Conservation (phyloP, 1,140 invertebrate species). For the Drosophila pachea region DNA sequence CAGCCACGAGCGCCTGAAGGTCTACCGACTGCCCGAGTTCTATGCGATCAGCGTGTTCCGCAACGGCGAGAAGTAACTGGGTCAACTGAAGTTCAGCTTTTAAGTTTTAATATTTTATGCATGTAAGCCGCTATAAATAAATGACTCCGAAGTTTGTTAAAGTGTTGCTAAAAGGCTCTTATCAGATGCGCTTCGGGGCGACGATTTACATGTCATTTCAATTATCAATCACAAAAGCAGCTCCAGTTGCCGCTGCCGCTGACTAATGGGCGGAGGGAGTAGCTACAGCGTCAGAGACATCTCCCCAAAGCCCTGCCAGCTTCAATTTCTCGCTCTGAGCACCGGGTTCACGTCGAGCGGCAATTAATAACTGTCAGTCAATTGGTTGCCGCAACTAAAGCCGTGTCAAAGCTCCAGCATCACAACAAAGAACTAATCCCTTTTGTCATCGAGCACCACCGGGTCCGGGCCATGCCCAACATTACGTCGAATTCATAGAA, state of each 20-base stretch:
- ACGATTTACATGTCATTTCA: slow-evolving; percentile 58
- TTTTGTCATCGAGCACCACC: slow-evolving; percentile 65
- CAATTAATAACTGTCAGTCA: slow-evolving; percentile 75
- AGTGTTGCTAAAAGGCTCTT: slow-evolving; percentile 19
- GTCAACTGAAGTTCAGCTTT: slow-evolving; percentile 38
- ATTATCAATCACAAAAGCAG: slow-evolving; percentile 55
- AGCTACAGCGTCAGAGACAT: not conserved
- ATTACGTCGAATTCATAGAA: slow-evolving; percentile 69
- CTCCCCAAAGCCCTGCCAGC: not conserved
- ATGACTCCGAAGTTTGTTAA: slow-evolving; percentile 51
- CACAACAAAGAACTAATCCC: slow-evolving; percentile 70
- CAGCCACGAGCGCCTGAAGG: slow-evolving; percentile 69
- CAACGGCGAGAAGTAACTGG: slow-evolving; percentile 50
- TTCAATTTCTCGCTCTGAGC: slow-evolving; percentile 12
- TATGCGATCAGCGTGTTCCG: slow-evolving; percentile 73
- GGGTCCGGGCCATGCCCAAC: slow-evolving; percentile 47
- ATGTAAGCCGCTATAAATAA: slow-evolving; percentile 72
- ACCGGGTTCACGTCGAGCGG: slow-evolving; percentile 56
- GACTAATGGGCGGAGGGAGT: slow-evolving; percentile 23
- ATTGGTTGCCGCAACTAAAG: slow-evolving; percentile 64
- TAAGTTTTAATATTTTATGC: slow-evolving; percentile 50
- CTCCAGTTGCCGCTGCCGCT: slow-evolving; percentile 42
- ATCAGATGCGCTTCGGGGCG: slow-evolving; percentile 30
- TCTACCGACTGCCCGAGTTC: slow-evolving; percentile 71
- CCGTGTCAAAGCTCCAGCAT: slow-evolving; percentile 30